Evolutionary conservation across 2,888 invertebrate species (phyloP).

Genomic region (Machimus rusticus): DNA sequence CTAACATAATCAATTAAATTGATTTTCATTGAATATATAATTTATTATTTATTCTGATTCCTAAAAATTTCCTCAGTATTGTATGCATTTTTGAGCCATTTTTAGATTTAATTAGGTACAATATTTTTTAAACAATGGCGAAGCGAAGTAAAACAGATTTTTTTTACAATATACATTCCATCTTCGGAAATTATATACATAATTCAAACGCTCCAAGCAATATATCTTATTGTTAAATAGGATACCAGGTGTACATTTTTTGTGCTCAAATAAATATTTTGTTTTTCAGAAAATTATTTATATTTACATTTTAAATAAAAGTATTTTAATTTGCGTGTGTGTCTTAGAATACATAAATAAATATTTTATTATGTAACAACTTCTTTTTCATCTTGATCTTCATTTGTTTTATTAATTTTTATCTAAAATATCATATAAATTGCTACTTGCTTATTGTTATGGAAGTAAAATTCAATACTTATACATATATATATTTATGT

Average conservation of each 20-base stretch:
- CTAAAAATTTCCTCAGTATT: neutral
- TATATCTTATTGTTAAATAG: neutral
- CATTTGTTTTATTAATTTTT: neutral
- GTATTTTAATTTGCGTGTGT: neutral
- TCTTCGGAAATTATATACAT: neutral
- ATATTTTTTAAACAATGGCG: neutral
- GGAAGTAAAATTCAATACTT: too few species aligned
- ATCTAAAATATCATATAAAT: too few species aligned
- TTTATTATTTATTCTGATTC: constrained; percentile 3
- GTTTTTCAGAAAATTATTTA: neutral
- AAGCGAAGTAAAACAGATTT: neutral
- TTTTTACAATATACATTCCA: neutral
- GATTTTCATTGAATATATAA: neutral
- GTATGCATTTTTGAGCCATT: constrained; percentile 13
- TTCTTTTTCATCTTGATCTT: neutral
- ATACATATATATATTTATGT: too few species aligned
- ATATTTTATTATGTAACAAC: neutral
- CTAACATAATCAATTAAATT: neutral
- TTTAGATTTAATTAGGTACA: neutral
- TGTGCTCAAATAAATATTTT: neutral
- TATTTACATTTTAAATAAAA: neutral
- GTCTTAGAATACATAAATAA: neutral
- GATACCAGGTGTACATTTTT: neutral
- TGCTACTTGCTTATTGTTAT: too few species aligned
- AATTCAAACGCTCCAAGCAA: neutral